A percentile compares a stretch with the other conserved stretches of the same genome.
phyloP scores from a whole-genome alignment of 2,797 vertebrate species.

The Holocentrus rufus region DNA sequence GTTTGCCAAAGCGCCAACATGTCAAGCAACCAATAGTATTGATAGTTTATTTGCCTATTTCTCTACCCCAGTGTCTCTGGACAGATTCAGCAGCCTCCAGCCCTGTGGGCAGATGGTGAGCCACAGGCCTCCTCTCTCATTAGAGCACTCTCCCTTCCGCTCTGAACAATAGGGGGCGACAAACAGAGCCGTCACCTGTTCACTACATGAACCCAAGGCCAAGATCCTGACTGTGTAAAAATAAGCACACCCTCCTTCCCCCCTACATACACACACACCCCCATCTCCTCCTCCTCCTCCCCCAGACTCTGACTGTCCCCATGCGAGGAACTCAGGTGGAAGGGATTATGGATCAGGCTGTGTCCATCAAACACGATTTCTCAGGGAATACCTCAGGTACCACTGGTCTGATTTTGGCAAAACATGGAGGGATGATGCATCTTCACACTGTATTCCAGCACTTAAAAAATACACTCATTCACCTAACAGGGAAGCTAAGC shows the following conservation, averaged over 20 bases:
- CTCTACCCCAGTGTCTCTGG: slow-evolving; percentile 57
- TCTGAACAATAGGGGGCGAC: slow-evolving; percentile 70
- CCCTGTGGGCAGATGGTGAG: slow-evolving; percentile 77
- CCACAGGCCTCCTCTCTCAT: slow-evolving; percentile 72
- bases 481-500: no score
- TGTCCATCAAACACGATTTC: no score
- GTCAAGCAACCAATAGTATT: slow-evolving; percentile 31
- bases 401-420: no score
- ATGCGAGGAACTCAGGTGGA: no score
- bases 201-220: slow-evolving; percentile 25
- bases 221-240: slow-evolving; percentile 5
- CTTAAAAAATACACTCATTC: no score
- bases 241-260: slow-evolving; percentile 14
- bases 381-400: no score
- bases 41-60: slow-evolving; percentile 30
- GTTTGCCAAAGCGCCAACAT: slow-evolving; percentile 37
- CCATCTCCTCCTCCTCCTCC: neutral
- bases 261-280: neutral
- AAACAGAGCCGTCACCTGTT: slow-evolving; percentile 73
- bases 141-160: slow-evolving; percentile 70
- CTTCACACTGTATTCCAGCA: no score
- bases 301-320: slow-evolving; percentile 28
- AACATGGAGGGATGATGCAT: no score
- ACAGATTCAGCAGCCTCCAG: slow-evolving; percentile 47
- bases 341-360: no score